Evolutionary conservation across 2,888 invertebrate genomes (phyloP), one percentile per base, ranked within the genome.

Genomic region (Aelia acuminata): DNA sequence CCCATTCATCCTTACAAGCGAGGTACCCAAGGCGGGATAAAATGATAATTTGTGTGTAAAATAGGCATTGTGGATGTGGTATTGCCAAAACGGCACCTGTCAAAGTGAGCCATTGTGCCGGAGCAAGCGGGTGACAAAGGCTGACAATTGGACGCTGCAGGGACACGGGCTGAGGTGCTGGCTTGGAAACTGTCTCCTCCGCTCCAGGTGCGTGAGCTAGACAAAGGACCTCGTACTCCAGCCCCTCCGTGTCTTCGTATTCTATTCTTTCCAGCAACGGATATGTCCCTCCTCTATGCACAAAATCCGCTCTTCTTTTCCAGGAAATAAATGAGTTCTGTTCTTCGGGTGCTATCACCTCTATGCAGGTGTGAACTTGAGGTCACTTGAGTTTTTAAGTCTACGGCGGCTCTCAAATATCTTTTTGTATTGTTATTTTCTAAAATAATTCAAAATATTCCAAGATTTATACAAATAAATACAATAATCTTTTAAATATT

Each of bases 11-110:
- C 20, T 70, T 22, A 43, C n/a, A 80, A 43, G 22, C 0, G 1
- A 7, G 80, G 43, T 47, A 13, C 0, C n/a, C 43, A 47, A 80
- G n/a, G 43, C 31, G 47, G 43, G 43, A 47, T 80, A 80, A 80
- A 80, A 80, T 80, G 43, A 85, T 85, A 85, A 85, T 85, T 53
- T 85, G 85, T 85, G 85, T 85, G 57, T 85, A 85, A 85, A 85
- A 85, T 85, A 85, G 85, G 39, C 35, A 85, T 85, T 85, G 85
- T 85, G 53, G 49, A 50, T 53, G 85, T 35, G 85, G 49, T 85
- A 50, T 39, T 53, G 39, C 85, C 85, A 53, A 85, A 85, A 85
- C n/a, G 85, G 85, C 43, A 85, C 85, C 85, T 85, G 85, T 85
- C 85, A 85, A 85, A 57, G 39, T 39, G 53, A 39, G 57, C 85